Percentiles rank a stretch among this genome's conserved stretches.
Conservation (phyloP, 2,797 vertebrate genomes). For the Garrulus glandarius region DNA sequence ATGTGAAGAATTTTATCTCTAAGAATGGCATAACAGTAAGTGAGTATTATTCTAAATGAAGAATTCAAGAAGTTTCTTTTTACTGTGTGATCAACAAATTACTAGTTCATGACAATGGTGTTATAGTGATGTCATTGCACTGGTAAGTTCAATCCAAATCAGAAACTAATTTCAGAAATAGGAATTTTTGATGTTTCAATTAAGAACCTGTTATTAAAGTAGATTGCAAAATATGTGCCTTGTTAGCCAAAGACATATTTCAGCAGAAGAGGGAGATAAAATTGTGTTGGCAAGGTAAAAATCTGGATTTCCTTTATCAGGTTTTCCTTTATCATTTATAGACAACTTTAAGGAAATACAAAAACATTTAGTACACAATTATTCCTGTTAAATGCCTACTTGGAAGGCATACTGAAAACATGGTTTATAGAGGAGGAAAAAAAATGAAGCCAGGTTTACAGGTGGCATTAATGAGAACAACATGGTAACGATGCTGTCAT, state of each 20-base stretch:
- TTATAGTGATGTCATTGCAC: not conserved
- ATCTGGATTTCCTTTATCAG: not conserved
- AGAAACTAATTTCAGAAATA: not conserved
- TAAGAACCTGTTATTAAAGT: not conserved
- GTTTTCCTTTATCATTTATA: not conserved
- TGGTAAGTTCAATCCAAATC: not conserved
- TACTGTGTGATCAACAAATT: not conserved
- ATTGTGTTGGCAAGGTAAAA: not conserved
- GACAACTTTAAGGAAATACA: not conserved
- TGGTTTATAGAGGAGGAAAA: not conserved
- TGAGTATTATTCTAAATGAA: not conserved
- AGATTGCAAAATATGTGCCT: not conserved
- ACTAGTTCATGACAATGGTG: not conserved
- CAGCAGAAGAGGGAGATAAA: not conserved
- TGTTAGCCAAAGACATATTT: not conserved
- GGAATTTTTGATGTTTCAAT: not conserved
- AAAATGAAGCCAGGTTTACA: not conserved
- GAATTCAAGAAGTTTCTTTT: not conserved
- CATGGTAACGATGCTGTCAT: accelerated
- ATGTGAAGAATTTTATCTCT: not conserved
- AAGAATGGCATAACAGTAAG: not conserved
- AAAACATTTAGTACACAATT: not conserved
- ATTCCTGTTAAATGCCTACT: not conserved
- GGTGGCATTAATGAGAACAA: not conserved
- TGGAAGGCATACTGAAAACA: not conserved